Evolutionary conservation across 2,113 vertebrate species (phyloP), one percentile per base, ranked within the genome.

Genomic region (Rostratula benghalensis): DNA sequence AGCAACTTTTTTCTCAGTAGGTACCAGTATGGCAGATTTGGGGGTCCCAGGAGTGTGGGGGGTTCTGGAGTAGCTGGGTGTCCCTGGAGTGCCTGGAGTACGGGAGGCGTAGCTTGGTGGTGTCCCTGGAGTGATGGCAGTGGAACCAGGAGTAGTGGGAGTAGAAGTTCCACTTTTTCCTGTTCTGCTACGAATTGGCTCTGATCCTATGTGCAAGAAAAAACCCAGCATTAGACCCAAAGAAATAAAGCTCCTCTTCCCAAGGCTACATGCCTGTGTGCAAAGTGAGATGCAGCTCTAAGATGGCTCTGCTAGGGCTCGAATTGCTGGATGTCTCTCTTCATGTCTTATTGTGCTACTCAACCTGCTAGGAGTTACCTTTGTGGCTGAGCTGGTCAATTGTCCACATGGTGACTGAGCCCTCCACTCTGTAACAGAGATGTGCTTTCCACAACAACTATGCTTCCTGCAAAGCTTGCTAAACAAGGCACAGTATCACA

Each of bases 1-100:
- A 22, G 99, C 99, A n/a, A 99, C 98, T 97, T 99, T 99, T 98
- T 99, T 99, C 97, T 99, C 99, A 95, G 99, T 98, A 92, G 98
- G 98, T 85, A 99, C 98, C 95, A 99, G 96, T 95, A 99, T 99
- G 95, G 98, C 98, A 95, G 99, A 99, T 95, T 98, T 99, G 78
- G 99, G 99, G 3, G 99, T 99, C 54, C 99, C 98, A n/a, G 98
- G 99, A 74, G 99, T 99, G 80, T 99, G 99, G 1, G 99, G 99
- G 41, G 99, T 99, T 94, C 99, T 98, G 7, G 98, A 98, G 73
- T 98, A 98, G 94, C 98, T 98, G 56, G 98, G 98, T 64, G 98
- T 98, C 50, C 98, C 98, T 75, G 98, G 98, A 92, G 98, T 99
- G 92, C 99, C 99, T 3, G 99, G 99, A 10, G 99, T 99, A 90